phyloP scores from a whole-genome alignment of 2,113 vertebrate species.

The Myrmecophaga tridactyla region DNA sequence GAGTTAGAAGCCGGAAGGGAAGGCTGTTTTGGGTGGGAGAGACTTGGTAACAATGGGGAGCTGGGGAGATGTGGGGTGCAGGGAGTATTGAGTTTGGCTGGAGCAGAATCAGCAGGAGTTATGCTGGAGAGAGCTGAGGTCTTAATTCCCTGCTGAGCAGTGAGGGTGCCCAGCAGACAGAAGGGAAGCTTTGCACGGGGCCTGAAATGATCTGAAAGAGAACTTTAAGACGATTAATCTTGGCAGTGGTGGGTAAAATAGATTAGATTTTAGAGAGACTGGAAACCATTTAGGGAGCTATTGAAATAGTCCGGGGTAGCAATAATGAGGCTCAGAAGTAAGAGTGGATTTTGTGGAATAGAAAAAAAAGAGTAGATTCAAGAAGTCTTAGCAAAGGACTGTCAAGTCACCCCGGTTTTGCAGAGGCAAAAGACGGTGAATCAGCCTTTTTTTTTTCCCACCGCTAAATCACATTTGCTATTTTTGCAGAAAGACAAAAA shows the following conservation, averaged over 20 bases:
- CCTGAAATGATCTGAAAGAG: not conserved
- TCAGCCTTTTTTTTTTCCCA: not conserved
- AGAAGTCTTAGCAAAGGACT: not conserved
- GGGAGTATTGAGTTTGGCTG: not conserved
- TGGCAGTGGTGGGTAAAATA: not conserved
- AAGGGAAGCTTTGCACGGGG: not conserved
- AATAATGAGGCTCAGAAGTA: constrained; percentile 5
- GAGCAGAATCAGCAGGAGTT: not conserved
- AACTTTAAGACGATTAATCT: constrained; percentile 13
- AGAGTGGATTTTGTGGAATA: not conserved
- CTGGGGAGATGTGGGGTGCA: not conserved
- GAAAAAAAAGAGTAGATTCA: not conserved
- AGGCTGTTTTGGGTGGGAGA: not conserved
- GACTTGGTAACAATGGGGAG: not conserved
- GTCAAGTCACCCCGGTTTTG: not conserved
- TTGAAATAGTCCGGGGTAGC: not conserved
- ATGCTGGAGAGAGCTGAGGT: not conserved
- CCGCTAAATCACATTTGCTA: not conserved
- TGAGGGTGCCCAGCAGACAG: not conserved
- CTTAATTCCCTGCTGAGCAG: not conserved
- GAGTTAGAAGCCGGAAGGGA: not conserved
- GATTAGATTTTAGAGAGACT: constrained; percentile 38
- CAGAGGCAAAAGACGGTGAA: not conserved
- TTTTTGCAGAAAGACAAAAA: constrained; percentile 6
- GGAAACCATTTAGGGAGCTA: constrained; percentile 21